phyloP scores from a whole-genome alignment of 2,113 vertebrate genomes.

The Micronycteris hirsuta region DNA sequence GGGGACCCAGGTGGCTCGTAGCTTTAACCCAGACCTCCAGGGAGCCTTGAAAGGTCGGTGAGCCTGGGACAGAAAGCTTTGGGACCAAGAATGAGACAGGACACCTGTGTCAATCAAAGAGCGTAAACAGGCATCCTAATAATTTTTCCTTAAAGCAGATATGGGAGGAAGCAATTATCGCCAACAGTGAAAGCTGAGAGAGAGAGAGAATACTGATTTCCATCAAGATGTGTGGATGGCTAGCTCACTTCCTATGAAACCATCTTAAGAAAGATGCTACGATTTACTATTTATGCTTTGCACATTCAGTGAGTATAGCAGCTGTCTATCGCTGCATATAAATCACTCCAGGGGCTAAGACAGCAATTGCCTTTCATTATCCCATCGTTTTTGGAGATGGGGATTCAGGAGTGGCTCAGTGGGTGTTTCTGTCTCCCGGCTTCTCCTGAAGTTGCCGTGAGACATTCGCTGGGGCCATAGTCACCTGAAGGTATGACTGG shows the following conservation, averaged over 20 bases:
- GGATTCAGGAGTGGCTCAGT: background rate
- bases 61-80: background rate
- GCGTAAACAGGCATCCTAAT: rapidly evolving
- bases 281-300: background rate
- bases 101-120: background rate
- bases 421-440: rapidly evolving
- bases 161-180: background rate
- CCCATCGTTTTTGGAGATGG: background rate
- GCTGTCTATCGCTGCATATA: background rate
- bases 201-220: background rate
- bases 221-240: background rate
- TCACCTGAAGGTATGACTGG: background rate
- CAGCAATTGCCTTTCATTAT: background rate
- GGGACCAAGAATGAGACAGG: background rate
- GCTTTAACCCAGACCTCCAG: background rate
- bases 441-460: background rate
- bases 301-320: background rate
- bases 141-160: background rate
- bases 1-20: background rate
- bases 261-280: background rate
- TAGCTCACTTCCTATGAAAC: background rate
- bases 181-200: background rate
- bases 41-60: background rate
- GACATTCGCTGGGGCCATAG: background rate
- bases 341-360: background rate